Evolutionary conservation across 2,797 vertebrate genomes (phyloP).

Genomic region (Meriones psammophilus): DNA sequence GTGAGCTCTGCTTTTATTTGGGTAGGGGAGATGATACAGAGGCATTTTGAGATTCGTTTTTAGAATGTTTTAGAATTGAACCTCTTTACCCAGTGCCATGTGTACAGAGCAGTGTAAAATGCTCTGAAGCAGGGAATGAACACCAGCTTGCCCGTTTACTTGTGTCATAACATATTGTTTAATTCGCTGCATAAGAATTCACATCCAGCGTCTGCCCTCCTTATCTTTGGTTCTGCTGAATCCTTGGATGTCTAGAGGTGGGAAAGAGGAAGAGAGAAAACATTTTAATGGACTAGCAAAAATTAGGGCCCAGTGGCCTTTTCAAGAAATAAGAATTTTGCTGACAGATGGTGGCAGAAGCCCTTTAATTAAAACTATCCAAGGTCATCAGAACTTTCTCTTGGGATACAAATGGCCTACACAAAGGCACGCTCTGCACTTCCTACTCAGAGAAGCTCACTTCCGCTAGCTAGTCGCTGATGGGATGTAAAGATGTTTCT

Average conservation of each 20-base stretch:
- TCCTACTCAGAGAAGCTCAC: background rate
- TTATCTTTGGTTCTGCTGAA: constrained; percentile 11
- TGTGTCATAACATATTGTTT: constrained; percentile 59
- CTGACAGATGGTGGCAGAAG: constrained; percentile 75
- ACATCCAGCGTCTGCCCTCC: constrained; percentile 42
- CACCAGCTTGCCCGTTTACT: constrained; percentile 16
- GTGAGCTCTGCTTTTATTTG: constrained; percentile 66
- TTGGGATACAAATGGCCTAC: constrained; percentile 49
- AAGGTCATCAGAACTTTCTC: constrained; percentile 70
- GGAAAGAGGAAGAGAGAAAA: background rate
- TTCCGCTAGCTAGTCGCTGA: constrained; percentile 44
- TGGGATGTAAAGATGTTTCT: constrained; percentile 46
- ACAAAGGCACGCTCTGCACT: constrained; percentile 26
- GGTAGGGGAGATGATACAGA: background rate
- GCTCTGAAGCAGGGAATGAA: background rate
- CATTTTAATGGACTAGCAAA: constrained; percentile 53
- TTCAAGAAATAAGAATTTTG: constrained; percentile 70
- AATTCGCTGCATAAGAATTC: constrained; percentile 47
- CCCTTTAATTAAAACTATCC: constrained; percentile 72
- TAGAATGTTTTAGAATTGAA: constrained; percentile 53
- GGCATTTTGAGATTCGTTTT: constrained; percentile 47
- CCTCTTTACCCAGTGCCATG: constrained; percentile 36
- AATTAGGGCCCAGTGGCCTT: constrained; percentile 50
- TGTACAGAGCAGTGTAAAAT: background rate
- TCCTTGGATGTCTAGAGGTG: constrained; percentile 17